Evolutionary conservation across 2,113 vertebrate species (phyloP), one percentile per base, ranked within the genome.

Genomic region (Anarrhichthys ocellatus): DNA sequence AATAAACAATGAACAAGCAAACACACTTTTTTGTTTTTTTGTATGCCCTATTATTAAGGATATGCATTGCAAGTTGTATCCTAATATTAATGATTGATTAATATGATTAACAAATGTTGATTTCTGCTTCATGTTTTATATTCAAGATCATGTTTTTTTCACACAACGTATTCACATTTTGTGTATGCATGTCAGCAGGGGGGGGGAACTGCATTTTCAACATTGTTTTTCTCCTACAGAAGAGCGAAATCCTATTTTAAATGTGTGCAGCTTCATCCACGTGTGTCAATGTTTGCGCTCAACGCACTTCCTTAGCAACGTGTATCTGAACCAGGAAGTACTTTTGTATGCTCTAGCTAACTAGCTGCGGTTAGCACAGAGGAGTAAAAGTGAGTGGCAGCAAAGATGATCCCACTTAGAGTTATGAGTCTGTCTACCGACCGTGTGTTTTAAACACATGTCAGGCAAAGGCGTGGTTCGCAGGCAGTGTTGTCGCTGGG

Each of bases 321-420:
- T 72, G 85, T 84, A 62, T 81, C 70, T 94, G 91, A 92, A 95
- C 94, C 92, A 89, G 95, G 94, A 95, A 95, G 95, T 90, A 76
- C 73, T 95, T 84, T 1, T 20, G n/a, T 15, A 0, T 20, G 69
- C 73, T 29, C 18, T 4, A 4, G 88, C 90, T 86, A 80, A 50
- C 66, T 73, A 69, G 80, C 80, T 56, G 6, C 32, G 58, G 54
- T 38, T 54, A 82, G 64, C 85, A 52, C 54, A 62, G 61, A 59
- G 54, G 20, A 64, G 50, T 54, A 59, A 83, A 78, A 88, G 67
- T 80, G 69, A 77, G 61, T 58, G 44, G 14, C 66, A 65, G 56
- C n/a, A 82, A 88, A 89, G 88, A 88, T 85, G 32, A 42, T 50
- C 11, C 24, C 5, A 1, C 4, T 71, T n/a, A 52, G 3, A 48